Percentiles rank a stretch among this genome's conserved stretches.
phyloP scores from a whole-genome alignment of 2,888 invertebrate species.

The Drosophila longiperda region DNA sequence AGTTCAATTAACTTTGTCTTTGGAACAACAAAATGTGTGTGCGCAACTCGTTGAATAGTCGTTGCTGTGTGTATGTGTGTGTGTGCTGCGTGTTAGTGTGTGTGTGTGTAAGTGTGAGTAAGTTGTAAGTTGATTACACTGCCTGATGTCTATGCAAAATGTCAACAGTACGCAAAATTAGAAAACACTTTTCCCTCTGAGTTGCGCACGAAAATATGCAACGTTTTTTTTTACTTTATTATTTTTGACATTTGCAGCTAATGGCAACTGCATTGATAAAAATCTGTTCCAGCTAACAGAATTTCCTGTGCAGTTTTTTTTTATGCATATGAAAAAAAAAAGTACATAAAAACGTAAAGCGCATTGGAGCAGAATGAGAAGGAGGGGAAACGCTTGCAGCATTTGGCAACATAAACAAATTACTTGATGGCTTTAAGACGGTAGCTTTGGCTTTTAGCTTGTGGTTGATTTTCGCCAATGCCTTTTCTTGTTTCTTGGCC shows the following conservation, averaged over 20 bases:
- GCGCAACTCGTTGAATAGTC: slow-evolving; percentile 72
- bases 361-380: neutral
- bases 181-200: slow-evolving; percentile 8
- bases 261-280: slow-evolving; percentile 11
- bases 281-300: slow-evolving; percentile 13
- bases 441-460: slow-evolving; percentile 32
- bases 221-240: slow-evolving; percentile 21
- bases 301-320: slow-evolving; percentile 23
- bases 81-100: neutral
- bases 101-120: neutral
- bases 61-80: slow-evolving; percentile 13
- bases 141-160: neutral
- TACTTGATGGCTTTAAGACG: slow-evolving; percentile 71
- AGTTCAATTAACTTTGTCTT: slow-evolving; percentile 79
- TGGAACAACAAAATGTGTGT: slow-evolving; percentile 68
- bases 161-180: slow-evolving; percentile 13
- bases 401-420: slow-evolving; percentile 77
- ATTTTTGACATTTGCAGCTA: slow-evolving; percentile 1
- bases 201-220: slow-evolving; percentile 31
- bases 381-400: slow-evolving; percentile 23
- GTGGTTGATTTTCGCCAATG: slow-evolving; percentile 20
- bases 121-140: slow-evolving; percentile 51
- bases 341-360: neutral
- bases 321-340: slow-evolving; percentile 1
- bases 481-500: slow-evolving; percentile 34